Base-by-base conservation (phyloP, 30 jellyfish, hydroid and myxozoan genomes). In the Nemopilema nomurai region DNA sequence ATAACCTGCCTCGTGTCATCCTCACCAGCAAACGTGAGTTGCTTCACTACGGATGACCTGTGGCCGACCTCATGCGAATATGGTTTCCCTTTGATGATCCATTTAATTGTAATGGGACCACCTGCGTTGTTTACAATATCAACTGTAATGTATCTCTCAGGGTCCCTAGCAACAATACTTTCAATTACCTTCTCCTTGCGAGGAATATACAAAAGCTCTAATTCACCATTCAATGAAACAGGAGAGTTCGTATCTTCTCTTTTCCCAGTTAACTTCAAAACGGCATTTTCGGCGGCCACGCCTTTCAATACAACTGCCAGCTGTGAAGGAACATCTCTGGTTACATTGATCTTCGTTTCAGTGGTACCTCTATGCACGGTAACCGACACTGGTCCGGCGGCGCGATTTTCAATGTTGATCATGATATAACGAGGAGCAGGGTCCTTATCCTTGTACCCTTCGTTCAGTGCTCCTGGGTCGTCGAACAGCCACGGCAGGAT, bases 151-250 rank as follows among this genome's bases (percentile, higher is more conserved):
- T 73, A 73, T 41, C 51, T 33, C 31, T 41, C 24, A 0, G 79
- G 89, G 33, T 79, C 89, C 51, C 89, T 66, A 16, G 50, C 89
- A 28, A 41, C 26, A 4, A 79, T 20, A 8, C 81, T 28, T 30
- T 79, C 89, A 6, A 68, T 66, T 1, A 66, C 89, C 50, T 79
- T 30, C n/a, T 79, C 81, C 24, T 66, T 67, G 16, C 89, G 80
- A 63, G 89, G 89, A 17, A 65, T 24, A 79, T 52, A 79, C 62
- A 67, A 32, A 16, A 18, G 25, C 18, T 67, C 29, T 28, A n/a
- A 69, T 8, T 6, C 0, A 28, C 68, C 26, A 41, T 79, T 79
- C 9, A 79, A 50, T 0, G 89, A 64, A 1, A 79, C 81, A 18
- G 31, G 57, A 21, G 32, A 16, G 18, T 32, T n/a, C 0, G 71